These are phyloP conservation scores for Circaetus cinerascens DNA, from an alignment of 2,113 vertebrate genomes.

Conservation along the genomic window DNA sequence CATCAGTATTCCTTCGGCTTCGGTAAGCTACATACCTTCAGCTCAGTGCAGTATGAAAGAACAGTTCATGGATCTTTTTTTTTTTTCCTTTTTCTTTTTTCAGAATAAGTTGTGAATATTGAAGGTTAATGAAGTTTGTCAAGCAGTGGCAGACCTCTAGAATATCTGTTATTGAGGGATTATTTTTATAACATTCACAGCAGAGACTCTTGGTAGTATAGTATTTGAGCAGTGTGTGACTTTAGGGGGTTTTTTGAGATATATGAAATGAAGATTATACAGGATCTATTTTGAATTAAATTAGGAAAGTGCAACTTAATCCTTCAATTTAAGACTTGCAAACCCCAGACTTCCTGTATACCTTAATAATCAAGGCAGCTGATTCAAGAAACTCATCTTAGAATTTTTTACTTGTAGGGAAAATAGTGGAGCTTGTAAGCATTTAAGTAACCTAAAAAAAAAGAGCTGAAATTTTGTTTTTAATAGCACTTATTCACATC, in stretches of 20 bases:
- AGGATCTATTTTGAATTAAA: constrained; percentile 41
- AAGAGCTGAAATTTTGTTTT: background rate
- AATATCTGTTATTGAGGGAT: background rate
- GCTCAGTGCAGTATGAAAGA: background rate
- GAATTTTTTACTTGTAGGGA: background rate
- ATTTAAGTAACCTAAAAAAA: background rate
- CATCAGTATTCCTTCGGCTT: background rate
- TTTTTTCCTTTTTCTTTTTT: background rate
- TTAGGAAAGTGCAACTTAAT: constrained; percentile 21
- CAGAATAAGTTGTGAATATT: background rate
- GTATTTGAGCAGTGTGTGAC: background rate
- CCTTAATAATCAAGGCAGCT: background rate
- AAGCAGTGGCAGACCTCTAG: background rate
- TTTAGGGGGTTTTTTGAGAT: background rate
- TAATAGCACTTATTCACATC: background rate
- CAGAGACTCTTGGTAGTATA: background rate
- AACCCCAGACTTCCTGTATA: background rate
- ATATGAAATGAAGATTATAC: constrained; percentile 3
- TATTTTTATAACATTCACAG: background rate
- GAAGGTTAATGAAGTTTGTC: constrained; percentile 9
- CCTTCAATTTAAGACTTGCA: background rate
- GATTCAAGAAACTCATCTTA: background rate
- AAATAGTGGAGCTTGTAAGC: background rate
- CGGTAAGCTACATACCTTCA: background rate
- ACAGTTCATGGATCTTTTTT: background rate